Evolutionary conservation across 2,113 vertebrate species (phyloP).

Genomic region (Lagopus muta): DNA sequence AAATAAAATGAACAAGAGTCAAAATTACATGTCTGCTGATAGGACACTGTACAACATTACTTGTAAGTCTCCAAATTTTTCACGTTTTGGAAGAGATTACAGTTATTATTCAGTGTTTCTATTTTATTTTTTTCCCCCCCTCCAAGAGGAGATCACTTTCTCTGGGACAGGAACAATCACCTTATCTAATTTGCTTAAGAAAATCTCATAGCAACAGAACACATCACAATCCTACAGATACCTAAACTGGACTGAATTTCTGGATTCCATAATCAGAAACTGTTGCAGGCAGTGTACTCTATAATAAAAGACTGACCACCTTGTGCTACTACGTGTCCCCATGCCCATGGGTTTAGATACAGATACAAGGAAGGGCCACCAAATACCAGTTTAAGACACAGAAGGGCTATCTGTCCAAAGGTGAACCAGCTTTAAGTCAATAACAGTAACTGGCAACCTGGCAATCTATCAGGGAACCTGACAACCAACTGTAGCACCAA

Average conservation of each 20-base stretch:
- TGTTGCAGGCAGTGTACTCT: background rate
- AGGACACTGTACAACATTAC: background rate
- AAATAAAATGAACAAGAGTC: background rate
- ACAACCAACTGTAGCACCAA: background rate
- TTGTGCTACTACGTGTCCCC: background rate
- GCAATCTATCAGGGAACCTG: slow-evolving; percentile 75
- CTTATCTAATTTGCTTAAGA: background rate
- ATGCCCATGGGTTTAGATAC: slow-evolving; percentile 71
- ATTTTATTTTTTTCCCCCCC: background rate
- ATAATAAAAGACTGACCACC: background rate
- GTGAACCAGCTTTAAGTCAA: slow-evolving; percentile 86
- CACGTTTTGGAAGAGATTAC: background rate
- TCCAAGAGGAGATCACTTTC: background rate
- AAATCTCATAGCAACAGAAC: background rate
- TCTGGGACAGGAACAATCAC: background rate
- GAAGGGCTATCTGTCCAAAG: slow-evolving; percentile 86
- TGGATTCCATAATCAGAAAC: background rate
- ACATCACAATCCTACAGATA: background rate
- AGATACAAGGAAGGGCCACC: slow-evolving; percentile 82
- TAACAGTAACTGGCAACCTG: slow-evolving; percentile 80
- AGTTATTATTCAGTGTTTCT: background rate
- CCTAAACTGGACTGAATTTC: background rate
- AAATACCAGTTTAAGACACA: slow-evolving; percentile 86
- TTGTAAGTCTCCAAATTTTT: background rate
- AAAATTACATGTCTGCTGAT: background rate